These are phyloP conservation scores for Dynastes tityus DNA, from an alignment of 2,888 invertebrate species.

Conservation along the genomic window DNA sequence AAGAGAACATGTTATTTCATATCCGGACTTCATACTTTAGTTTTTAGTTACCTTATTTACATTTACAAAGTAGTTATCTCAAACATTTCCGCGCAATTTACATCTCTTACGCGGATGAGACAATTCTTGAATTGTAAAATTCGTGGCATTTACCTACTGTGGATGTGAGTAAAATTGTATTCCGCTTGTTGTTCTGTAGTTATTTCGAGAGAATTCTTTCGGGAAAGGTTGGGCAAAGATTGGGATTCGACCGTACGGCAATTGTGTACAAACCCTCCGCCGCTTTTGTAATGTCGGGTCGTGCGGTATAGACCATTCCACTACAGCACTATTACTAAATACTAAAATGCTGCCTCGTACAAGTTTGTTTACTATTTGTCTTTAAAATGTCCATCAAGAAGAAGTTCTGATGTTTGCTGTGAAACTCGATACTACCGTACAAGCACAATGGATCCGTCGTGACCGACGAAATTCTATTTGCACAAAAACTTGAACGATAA, in stretches of 20 bases:
- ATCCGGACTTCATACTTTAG: too few species aligned
- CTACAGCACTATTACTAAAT: slow-evolving; percentile 8
- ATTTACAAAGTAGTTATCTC: slow-evolving; percentile 18
- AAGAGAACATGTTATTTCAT: too few species aligned
- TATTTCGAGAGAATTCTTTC: slow-evolving; percentile 34
- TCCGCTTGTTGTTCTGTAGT: neutral
- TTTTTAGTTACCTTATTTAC: slow-evolving; percentile 2
- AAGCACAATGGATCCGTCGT: slow-evolving; percentile 7
- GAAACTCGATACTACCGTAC: slow-evolving; percentile 6
- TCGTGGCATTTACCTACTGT: slow-evolving; percentile 17
- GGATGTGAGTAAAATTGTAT: neutral
- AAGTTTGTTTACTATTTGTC: slow-evolving; percentile 43
- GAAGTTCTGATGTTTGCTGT: slow-evolving; percentile 34
- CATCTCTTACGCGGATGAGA: slow-evolving; percentile 2
- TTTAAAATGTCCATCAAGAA: slow-evolving; percentile 35
- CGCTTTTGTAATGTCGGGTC: slow-evolving; percentile 14
- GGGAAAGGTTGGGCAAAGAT: slow-evolving; percentile 31
- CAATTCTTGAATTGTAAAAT: slow-evolving; percentile 29
- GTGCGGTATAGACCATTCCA: neutral
- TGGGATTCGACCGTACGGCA: slow-evolving; percentile 17
- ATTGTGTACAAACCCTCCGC: slow-evolving; percentile 17
- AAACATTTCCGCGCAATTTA: slow-evolving; percentile 31
- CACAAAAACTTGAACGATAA: slow-evolving; percentile 32
- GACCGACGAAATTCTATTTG: slow-evolving; percentile 36
- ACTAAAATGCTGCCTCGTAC: slow-evolving; percentile 19